Conservation (phyloP, 2,797 vertebrate species). For the Heteromormyrus szaboi region DNA sequence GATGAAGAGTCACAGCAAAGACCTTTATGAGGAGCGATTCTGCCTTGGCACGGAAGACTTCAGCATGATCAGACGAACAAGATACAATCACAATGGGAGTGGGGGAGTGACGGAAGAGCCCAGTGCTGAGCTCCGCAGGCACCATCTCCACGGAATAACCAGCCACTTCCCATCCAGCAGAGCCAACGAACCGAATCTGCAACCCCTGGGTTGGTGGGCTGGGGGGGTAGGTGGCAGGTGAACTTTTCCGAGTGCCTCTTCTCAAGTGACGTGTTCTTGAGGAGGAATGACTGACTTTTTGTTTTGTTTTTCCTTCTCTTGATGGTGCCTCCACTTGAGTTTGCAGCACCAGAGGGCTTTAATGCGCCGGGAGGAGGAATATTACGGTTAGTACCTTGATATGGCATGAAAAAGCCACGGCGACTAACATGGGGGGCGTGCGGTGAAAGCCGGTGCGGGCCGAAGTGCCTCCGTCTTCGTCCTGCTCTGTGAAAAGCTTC, state of each 20-base stretch:
- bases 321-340: not conserved
- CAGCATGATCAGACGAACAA: not conserved
- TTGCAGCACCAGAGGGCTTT: not conserved
- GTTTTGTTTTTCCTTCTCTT: not conserved
- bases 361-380: not conserved
- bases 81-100: not conserved
- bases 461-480: not conserved
- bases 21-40: not conserved
- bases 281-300: not conserved
- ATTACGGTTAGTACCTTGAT: constrained; percentile 19
- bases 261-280: not conserved
- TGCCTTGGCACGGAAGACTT: not conserved
- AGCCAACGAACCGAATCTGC: not conserved
- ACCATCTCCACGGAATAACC: not conserved
- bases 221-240: not conserved
- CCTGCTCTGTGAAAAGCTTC: not conserved
- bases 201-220: not conserved
- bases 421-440: not conserved
- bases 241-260: not conserved
- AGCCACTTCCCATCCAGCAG: not conserved
- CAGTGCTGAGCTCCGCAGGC: not conserved
- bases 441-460: not conserved
- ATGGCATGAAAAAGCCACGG: constrained; percentile 26
- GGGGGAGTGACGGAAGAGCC: not conserved
- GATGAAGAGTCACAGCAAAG: not conserved